Evolutionary conservation across 2,113 vertebrate genomes (phyloP).

Genomic region (Macquaria ambigua): DNA sequence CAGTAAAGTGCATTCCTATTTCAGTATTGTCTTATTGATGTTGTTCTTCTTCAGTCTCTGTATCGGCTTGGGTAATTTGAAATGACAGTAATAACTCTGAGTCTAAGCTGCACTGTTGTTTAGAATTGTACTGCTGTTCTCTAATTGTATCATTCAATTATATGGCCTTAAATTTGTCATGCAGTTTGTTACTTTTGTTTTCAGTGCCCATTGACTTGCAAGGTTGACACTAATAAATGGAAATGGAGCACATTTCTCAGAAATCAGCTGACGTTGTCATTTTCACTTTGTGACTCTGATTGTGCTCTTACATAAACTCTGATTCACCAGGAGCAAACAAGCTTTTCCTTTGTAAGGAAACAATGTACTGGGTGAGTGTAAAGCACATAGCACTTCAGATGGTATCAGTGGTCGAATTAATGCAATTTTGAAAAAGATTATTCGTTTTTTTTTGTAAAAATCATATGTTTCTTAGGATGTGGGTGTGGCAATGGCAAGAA

Average conservation of each 20-base stretch:
- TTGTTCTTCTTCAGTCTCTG: neutral
- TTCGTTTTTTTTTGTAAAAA: neutral
- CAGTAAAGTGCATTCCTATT: constrained; percentile 3
- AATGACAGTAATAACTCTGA: neutral
- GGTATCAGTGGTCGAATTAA: neutral
- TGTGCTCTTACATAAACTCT: neutral
- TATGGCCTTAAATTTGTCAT: neutral
- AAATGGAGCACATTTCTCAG: constrained; percentile 24
- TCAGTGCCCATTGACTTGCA: neutral
- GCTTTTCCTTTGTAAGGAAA: neutral
- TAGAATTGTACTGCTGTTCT: neutral
- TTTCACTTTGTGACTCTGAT: neutral
- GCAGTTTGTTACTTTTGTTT: constrained; percentile 5
- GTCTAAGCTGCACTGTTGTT: constrained; percentile 27
- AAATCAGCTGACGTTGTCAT: constrained; percentile 20
- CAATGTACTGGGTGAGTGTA: neutral
- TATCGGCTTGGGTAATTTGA: neutral
- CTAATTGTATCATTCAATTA: neutral
- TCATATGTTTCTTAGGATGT: neutral
- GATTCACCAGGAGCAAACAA: neutral
- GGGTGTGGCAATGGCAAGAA: neutral
- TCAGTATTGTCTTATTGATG: constrained; percentile 13
- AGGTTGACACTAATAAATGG: constrained; percentile 54
- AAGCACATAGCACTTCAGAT: neutral
- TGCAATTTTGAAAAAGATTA: neutral